phyloP scores from a whole-genome alignment of 2,888 invertebrate genomes.

The Drosophila quinaria region DNA sequence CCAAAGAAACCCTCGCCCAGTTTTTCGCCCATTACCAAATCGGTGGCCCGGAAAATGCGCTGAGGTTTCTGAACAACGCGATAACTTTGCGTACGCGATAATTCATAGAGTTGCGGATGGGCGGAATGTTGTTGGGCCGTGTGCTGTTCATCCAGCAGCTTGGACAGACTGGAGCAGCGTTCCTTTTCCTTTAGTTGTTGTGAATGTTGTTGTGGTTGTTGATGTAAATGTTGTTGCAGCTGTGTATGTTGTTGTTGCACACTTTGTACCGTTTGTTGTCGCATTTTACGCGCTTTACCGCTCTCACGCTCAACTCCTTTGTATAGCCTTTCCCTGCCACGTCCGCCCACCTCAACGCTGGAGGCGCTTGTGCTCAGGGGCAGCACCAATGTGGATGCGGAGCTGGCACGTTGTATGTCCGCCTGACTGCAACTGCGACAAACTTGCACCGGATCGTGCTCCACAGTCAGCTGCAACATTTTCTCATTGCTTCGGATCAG shows the following conservation, averaged over 20 bases:
- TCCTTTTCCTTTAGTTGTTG: slow-evolving; percentile 89
- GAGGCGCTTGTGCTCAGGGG: slow-evolving; percentile 82
- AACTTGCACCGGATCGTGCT: slow-evolving; percentile 93
- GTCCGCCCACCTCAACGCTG: slow-evolving; percentile 78
- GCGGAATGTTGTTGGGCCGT: slow-evolving; percentile 81
- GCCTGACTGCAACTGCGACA: slow-evolving; percentile 87
- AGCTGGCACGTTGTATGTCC: slow-evolving; percentile 83
- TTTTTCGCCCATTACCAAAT: slow-evolving; percentile 94
- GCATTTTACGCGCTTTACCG: slow-evolving; percentile 88
- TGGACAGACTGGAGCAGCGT: slow-evolving; percentile 94
- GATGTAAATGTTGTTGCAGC: slow-evolving; percentile 64
- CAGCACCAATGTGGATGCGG: slow-evolving; percentile 77
- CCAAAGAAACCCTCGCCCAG: slow-evolving; percentile 98
- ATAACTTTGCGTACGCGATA: slow-evolving; percentile 95
- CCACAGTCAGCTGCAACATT: slow-evolving; percentile 94
- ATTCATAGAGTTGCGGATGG: slow-evolving; percentile 87
- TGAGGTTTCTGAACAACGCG: slow-evolving; percentile 88
- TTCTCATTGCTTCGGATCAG: slow-evolving; percentile 90
- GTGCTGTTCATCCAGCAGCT: slow-evolving; percentile 91
- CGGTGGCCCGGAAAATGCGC: slow-evolving; percentile 95
- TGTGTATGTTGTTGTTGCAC: slow-evolving; percentile 22
- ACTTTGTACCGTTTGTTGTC: slow-evolving; percentile 71
- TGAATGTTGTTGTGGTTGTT: slow-evolving; percentile 15
- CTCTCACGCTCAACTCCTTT: slow-evolving; percentile 81
- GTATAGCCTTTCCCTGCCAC: slow-evolving; percentile 82